These are phyloP conservation scores for Eupithecia tripunctaria DNA, from an alignment of 2,888 invertebrate species.

Conservation along the genomic window DNA sequence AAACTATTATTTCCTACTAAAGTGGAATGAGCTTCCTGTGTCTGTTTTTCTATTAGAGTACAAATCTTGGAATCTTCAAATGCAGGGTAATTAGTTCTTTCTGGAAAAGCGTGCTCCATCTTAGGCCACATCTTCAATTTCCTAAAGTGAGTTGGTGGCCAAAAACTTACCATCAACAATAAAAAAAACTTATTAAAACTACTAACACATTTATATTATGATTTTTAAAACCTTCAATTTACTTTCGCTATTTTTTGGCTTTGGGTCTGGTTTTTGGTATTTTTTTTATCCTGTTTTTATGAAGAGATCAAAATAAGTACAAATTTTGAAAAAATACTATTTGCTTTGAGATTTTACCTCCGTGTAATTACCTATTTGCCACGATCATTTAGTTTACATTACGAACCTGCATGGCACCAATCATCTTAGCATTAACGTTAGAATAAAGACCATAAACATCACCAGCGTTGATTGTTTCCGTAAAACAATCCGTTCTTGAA, in stretches of 20 bases:
- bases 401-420: not conserved
- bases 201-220: not conserved
- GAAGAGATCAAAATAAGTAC: too few species aligned
- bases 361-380: not conserved
- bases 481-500: slow-evolving; percentile 15
- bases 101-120: too few species aligned
- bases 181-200: too few species aligned
- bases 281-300: not conserved
- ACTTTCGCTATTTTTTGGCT: not conserved
- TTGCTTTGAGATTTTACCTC: not conserved
- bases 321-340: not conserved
- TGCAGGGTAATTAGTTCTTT: too few species aligned
- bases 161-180: too few species aligned
- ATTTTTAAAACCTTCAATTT: not conserved
- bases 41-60: too few species aligned
- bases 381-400: not conserved
- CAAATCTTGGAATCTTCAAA: too few species aligned
- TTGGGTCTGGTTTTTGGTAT: not conserved
- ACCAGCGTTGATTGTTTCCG: slow-evolving; percentile 31
- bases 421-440: not conserved
- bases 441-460: not conserved
- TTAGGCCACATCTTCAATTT: too few species aligned
- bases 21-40: too few species aligned
- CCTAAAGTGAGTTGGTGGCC: too few species aligned
- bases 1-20: too few species aligned